Conservation (phyloP, 2,113 vertebrate genomes). For the Prochilodus magdalenae region DNA sequence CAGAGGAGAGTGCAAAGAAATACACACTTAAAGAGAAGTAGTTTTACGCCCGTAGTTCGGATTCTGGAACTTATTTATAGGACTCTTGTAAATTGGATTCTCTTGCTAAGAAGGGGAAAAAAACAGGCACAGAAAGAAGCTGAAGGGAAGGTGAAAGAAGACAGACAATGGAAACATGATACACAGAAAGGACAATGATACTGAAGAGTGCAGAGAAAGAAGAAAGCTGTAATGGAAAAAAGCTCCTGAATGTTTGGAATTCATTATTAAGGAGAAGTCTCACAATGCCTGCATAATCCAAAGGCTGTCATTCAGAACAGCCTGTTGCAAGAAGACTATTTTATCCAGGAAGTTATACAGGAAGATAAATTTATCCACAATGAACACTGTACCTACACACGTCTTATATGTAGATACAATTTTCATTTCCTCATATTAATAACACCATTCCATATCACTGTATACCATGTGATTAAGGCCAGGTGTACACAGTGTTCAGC, state of each 20-base stretch:
- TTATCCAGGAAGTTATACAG: no score
- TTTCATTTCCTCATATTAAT: no score
- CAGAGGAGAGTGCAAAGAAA: conserved; percentile 6
- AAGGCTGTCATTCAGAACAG: no score
- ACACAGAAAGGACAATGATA: conserved; percentile 10
- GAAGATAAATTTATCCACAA: no score
- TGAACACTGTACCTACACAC: no score
- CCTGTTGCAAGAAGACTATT: no score
- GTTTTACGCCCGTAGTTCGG: conserved; percentile 98
- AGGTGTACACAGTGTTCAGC: no score
- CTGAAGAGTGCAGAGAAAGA: background rate
- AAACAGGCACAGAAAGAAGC: conserved; percentile 35
- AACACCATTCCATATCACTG: no score
- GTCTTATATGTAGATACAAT: no score
- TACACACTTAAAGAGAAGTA: conserved; percentile 95
- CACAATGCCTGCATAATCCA: no score
- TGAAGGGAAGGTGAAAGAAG: conserved; percentile 38
- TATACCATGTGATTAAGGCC: no score
- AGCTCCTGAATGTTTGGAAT: background rate
- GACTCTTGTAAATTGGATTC: conserved; percentile 99
- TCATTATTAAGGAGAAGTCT: no score
- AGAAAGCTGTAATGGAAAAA: background rate
- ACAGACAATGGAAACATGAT: conserved; percentile 55
- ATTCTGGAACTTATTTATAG: conserved; percentile 99
- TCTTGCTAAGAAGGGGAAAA: conserved; percentile 86